phyloP scores from a whole-genome alignment of 1,140 invertebrate genomes.

The Lepidurus couesii region DNA sequence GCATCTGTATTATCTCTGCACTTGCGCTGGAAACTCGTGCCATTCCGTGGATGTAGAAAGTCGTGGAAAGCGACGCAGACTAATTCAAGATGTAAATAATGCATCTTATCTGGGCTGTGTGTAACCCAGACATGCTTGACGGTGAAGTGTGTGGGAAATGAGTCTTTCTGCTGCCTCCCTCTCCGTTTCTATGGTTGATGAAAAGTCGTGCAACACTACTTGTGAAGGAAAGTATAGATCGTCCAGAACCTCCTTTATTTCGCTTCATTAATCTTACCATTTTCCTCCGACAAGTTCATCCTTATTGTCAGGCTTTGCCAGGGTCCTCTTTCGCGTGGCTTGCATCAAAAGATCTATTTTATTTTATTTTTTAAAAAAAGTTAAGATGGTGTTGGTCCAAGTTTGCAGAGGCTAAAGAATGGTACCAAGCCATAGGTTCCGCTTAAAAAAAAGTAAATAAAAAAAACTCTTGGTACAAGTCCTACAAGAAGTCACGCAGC shows the following conservation, averaged over 20 bases:
- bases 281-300: not conserved
- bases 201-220: not conserved
- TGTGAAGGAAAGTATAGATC: not conserved
- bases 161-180: not conserved
- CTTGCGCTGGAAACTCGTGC: no score
- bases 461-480: not conserved
- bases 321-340: not conserved
- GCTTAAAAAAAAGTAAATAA: not conserved
- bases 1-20: no score
- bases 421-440: not conserved
- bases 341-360: not conserved
- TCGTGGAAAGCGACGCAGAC: no score
- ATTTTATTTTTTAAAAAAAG: not conserved
- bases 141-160: not conserved
- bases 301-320: not conserved
- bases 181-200: not conserved
- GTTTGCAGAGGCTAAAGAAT: not conserved
- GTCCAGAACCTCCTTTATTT: not conserved
- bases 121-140: no score
- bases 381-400: not conserved
- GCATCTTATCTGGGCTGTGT: no score
- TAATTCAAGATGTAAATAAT: no score
- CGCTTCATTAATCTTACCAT: not conserved
- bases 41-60: no score
- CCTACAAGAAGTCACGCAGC: not conserved